Evolutionary conservation across 1,140 invertebrate genomes (phyloP).

Genomic region (Globodera ellingtonae): DNA sequence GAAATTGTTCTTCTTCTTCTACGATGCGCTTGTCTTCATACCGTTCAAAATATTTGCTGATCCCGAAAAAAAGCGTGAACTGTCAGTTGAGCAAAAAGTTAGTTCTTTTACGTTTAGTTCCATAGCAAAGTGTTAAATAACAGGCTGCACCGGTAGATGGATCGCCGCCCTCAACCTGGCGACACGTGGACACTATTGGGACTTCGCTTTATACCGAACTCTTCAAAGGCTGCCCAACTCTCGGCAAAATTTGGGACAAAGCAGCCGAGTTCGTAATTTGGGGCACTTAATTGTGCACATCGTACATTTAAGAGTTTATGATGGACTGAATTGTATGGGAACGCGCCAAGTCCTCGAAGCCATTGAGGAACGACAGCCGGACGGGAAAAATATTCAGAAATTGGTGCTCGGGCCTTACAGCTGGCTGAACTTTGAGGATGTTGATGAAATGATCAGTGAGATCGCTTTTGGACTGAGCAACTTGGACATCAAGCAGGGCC

Average conservation of each 20-base stretch:
- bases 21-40: conserved; percentile 85
- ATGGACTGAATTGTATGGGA: conserved; percentile 79
- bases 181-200: conserved; percentile 74
- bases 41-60: conserved; percentile 82
- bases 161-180: conserved; percentile 74
- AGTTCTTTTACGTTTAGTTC: neutral
- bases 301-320: conserved; percentile 74
- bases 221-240: conserved; percentile 76
- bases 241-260: conserved; percentile 81
- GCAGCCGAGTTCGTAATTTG: conserved; percentile 29
- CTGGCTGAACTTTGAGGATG: conserved; percentile 83
- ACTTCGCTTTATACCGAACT: conserved; percentile 70
- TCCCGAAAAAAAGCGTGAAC: conserved; percentile 75
- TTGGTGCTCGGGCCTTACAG: conserved; percentile 82
- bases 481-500: conserved; percentile 70
- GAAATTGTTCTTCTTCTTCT: conserved; percentile 69
- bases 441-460: conserved; percentile 69
- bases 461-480: conserved; percentile 71
- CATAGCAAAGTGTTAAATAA: conserved; percentile 4
- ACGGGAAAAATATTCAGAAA: conserved; percentile 94
- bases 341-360: conserved; percentile 86
- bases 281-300: neutral
- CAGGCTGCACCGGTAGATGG: conserved; percentile 70
- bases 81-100: conserved; percentile 49
- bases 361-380: conserved; percentile 87